Evolutionary conservation across 2,113 vertebrate species (phyloP).

Genomic region (Clinocottus analis): DNA sequence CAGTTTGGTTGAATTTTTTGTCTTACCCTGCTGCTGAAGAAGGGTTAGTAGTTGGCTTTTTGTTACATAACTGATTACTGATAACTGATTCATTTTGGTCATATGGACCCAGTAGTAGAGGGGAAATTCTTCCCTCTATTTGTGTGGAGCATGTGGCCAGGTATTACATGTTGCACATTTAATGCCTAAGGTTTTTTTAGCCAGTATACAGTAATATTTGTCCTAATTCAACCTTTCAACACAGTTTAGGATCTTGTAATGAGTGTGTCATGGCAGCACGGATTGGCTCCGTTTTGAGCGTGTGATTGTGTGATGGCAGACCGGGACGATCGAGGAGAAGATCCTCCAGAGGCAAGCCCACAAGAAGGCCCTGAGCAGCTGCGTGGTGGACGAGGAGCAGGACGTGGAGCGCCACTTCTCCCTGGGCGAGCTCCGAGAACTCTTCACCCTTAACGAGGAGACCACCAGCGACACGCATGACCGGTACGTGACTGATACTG

Average conservation of each 20-base stretch:
- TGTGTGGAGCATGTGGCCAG: neutral
- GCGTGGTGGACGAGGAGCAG: slow-evolving; percentile 97
- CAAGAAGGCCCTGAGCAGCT: slow-evolving; percentile 98
- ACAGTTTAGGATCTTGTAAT: neutral
- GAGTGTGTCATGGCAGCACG: neutral
- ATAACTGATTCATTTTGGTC: neutral
- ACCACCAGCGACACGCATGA: slow-evolving; percentile 95
- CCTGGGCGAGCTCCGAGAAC: slow-evolving; percentile 92
- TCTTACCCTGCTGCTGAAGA: neutral
- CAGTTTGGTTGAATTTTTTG: too few species aligned
- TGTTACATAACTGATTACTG: neutral
- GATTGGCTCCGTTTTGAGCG: neutral
- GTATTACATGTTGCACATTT: neutral
- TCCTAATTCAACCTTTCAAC: neutral
- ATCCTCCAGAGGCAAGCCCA: slow-evolving; percentile 98
- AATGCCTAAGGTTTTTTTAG: neutral
- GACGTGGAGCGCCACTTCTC: slow-evolving; percentile 98
- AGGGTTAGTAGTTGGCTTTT: neutral
- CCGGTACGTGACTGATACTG: slow-evolving; percentile 78
- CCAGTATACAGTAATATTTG: neutral
- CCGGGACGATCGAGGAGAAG: slow-evolving; percentile 98
- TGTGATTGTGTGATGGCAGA: slow-evolving; percentile 76
- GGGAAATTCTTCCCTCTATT: neutral
- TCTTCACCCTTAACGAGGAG: slow-evolving; percentile 89
- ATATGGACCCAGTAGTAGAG: neutral